Base-by-base conservation (phyloP, 2,888 invertebrate genomes). In the Gasteruption jaculator region DNA sequence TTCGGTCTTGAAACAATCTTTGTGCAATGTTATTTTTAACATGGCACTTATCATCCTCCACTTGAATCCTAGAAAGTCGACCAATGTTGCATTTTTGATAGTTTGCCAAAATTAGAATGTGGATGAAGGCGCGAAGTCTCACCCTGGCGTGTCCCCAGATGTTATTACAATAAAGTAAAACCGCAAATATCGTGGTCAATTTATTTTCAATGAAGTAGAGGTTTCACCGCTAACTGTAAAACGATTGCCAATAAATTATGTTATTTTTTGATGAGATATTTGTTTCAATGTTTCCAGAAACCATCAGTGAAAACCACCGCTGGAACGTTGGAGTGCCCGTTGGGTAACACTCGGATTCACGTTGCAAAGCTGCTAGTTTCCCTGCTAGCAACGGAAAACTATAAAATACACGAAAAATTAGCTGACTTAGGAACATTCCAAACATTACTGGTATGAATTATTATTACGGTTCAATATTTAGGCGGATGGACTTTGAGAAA, bases 341-440 rank as follows among this genome's bases (percentile, higher is more conserved):
- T 91, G 59, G 91, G 91, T 44, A 82, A 82, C 68, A 83, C 86
- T 31, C 77, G 91, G 50, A 75, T 91, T 48, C 86, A 90, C 71
- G 82, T 90, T 54, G 82, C 86, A 46, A 83, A 84, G 65, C 76
- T 93, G 54, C 76, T 92, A 62, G 82, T 86, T 51, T 82, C 84
- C 42, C 76, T 92, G 58, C 76, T 91, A 53, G 75, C 79, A 49
- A 83, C 85, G 38, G 84, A 86, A 64, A 83, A 84, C 65, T 73
- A 78, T 53, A 80, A 81, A 60, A 78, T 93, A 57, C 78, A 84
- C 65, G 75, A 78, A 63, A 84, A 85, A 71, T 75, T 81, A 54
- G 72, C 73, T 41, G 70, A 74, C 52, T 68, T 79, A 48, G 74
- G 75, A 57, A 78, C 79, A 51, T 71, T 80, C 50, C 69, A 74